Percentiles rank a stretch among this genome's conserved stretches.
These are phyloP conservation scores for Pristionchus maxplancki DNA, from an alignment of 2,888 invertebrate species.

Conservation along the genomic window DNA sequence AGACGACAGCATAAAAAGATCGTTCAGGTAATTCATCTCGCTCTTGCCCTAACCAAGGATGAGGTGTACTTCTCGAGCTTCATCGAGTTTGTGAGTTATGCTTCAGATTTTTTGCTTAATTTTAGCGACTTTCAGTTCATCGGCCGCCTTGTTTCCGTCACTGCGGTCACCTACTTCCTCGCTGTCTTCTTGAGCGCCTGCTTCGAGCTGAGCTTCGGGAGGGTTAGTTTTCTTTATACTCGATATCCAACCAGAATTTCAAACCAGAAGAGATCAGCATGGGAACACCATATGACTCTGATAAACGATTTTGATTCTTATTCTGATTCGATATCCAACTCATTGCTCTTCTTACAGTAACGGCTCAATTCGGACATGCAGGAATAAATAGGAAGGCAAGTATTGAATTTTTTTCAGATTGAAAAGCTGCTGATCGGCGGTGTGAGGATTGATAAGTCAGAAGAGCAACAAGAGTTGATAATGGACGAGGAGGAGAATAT, in stretches of 20 bases:
- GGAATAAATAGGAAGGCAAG: too few species aligned
- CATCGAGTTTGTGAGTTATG: slow-evolving; percentile 2
- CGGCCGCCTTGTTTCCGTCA: background rate
- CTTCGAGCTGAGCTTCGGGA: slow-evolving; percentile 42
- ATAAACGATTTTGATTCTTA: too few species aligned
- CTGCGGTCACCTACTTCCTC: background rate
- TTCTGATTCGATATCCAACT: too few species aligned
- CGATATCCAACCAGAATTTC: too few species aligned
- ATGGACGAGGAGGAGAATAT: background rate
- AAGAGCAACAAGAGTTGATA: background rate
- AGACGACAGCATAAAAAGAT: too few species aligned
- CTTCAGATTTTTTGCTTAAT: too few species aligned
- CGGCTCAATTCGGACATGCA: too few species aligned
- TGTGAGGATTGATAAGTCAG: background rate
- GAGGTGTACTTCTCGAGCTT: slow-evolving; percentile 19
- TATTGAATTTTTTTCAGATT: too few species aligned
- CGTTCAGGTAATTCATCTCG: background rate
- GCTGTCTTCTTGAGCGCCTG: slow-evolving; percentile 22
- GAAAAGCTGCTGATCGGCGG: slow-evolving; percentile 30
- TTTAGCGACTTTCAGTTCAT: slow-evolving; percentile 39
- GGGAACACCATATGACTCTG: too few species aligned
- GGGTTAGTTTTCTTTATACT: too few species aligned
- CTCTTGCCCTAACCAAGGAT: background rate
- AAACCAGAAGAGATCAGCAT: too few species aligned
- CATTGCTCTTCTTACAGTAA: too few species aligned